Conservation (phyloP, 2,888 invertebrate genomes). For the Microctonus hyperodae region DNA sequence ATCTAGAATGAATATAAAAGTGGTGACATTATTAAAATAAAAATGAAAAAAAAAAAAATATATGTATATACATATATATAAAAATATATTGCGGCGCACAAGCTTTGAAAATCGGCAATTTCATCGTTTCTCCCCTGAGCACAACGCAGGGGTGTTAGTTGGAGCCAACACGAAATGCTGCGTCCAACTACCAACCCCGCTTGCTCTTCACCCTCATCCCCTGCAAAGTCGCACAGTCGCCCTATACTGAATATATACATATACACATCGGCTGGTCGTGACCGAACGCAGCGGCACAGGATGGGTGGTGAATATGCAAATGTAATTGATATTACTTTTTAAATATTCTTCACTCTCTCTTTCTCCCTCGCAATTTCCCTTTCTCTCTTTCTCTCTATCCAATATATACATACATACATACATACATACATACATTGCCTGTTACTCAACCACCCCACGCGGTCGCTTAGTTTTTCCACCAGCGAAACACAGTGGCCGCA, state of each 20-base stretch:
- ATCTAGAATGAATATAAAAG: background rate
- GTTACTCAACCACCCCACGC: background rate
- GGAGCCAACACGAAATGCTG: conserved; percentile 23
- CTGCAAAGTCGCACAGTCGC: conserved; percentile 12
- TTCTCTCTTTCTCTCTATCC: conserved; percentile 26
- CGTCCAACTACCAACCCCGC: conserved; percentile 13
- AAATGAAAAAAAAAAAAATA: background rate
- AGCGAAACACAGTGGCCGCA: conserved; percentile 39
- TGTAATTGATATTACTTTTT: conserved; percentile 64
- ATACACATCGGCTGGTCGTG: conserved; percentile 38
- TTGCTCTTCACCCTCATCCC: conserved; percentile 2
- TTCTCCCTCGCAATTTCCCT: conserved; percentile 32
- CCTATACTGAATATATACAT: conserved; percentile 37
- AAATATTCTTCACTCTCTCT: conserved; percentile 60
- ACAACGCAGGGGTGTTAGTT: conserved; percentile 30
- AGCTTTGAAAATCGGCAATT: conserved; percentile 33
- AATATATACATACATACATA: conserved; percentile 29
- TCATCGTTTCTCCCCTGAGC: conserved; percentile 23
- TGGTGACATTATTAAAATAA: background rate
- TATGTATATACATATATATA: background rate
- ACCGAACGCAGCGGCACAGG: conserved; percentile 36
- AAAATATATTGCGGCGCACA: conserved; percentile 16
- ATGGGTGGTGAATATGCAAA: conserved; percentile 60
- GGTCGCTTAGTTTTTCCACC: conserved; percentile 31
- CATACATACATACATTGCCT: background rate